A percentile compares a stretch with the other conserved stretches of the same genome.
Evolutionary conservation across 2,888 invertebrate species (phyloP).

Genomic region (Coleophora flavipennella): DNA sequence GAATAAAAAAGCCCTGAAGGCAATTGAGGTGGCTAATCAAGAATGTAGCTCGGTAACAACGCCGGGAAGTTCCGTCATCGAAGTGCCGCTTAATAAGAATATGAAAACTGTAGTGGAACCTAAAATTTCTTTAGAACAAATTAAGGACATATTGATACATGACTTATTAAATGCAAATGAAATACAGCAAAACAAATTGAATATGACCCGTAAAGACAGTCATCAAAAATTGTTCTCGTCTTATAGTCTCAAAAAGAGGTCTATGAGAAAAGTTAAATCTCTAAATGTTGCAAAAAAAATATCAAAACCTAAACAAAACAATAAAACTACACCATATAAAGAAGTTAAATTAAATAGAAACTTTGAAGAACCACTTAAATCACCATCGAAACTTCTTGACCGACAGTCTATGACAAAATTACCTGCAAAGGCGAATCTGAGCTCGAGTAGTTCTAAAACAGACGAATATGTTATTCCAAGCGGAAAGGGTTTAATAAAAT

Average conservation of each 20-base stretch:
- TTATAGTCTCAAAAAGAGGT: constrained; percentile 26
- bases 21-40: constrained; percentile 52
- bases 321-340: not conserved
- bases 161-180: constrained; percentile 31
- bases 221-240: constrained; percentile 12
- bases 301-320: constrained; percentile 19
- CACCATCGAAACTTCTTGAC: no score
- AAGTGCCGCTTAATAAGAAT: constrained; percentile 40
- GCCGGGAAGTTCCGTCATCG: constrained; percentile 59
- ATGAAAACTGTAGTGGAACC: constrained; percentile 21
- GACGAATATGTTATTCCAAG: no score
- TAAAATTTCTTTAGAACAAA: constrained; percentile 51
- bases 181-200: constrained; percentile 11
- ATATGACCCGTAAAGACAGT: constrained; percentile 1
- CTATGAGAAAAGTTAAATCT: constrained; percentile 55
- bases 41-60: constrained; percentile 61
- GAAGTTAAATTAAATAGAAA: no score
- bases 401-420: no score
- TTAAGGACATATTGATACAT: constrained; percentile 40
- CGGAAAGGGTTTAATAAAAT: not conserved
- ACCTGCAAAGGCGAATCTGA: no score
- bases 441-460: no score
- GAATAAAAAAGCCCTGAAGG: constrained; percentile 50
- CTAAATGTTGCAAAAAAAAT: constrained; percentile 52
- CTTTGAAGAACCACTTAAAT: no score